Evolutionary conservation across 1,140 invertebrate species (phyloP).

Genomic region (Oryctes rhinoceros): DNA sequence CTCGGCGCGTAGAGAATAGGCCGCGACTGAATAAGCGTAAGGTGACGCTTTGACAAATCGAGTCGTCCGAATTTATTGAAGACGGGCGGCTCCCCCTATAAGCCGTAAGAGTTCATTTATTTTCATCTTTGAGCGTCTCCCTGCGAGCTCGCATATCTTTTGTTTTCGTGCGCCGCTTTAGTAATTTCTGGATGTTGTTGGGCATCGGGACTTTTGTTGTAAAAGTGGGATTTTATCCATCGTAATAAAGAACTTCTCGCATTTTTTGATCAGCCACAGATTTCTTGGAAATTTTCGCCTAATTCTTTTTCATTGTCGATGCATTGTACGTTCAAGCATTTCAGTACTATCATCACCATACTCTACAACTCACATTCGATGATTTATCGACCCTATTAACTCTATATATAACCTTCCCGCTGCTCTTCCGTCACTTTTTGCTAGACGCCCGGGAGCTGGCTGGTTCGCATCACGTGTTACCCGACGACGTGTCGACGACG

Average conservation of each 20-base stretch:
- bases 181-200: neutral
- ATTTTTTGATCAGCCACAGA: too few relatives aligned
- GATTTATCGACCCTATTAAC: constrained; percentile 23
- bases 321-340: too few relatives aligned
- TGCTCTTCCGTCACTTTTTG: neutral
- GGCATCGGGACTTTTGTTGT: neutral
- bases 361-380: neutral
- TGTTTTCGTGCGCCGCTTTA: neutral
- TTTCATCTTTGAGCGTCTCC: neutral
- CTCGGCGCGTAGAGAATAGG: neutral
- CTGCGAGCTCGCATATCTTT: too few relatives aligned
- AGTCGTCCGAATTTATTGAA: constrained; percentile 14
- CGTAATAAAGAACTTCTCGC: too few relatives aligned
- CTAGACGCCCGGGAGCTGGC: neutral
- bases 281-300: too few relatives aligned
- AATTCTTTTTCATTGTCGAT: too few relatives aligned
- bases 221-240: too few relatives aligned
- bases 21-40: neutral
- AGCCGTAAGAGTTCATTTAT: constrained; percentile 7
- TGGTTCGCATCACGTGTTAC: neutral
- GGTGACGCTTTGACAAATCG: constrained; percentile 33
- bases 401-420: neutral
- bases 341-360: neutral
- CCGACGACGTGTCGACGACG: neutral
- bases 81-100: neutral